A percentile compares a stretch with the other conserved stretches of the same genome.
phyloP scores from a whole-genome alignment of 2,888 invertebrate species.

The Deilephila elpenor region DNA sequence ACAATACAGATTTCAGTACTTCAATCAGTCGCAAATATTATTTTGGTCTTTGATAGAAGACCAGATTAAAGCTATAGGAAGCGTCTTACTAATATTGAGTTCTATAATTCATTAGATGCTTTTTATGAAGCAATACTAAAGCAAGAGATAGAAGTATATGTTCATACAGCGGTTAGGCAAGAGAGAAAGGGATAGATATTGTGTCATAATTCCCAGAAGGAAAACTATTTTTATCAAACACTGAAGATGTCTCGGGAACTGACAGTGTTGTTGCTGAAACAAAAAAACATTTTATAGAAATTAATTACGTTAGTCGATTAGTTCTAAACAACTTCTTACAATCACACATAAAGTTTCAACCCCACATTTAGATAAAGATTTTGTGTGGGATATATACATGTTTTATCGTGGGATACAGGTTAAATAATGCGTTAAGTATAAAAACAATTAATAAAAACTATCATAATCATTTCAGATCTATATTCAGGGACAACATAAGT shows the following conservation, averaged over 20 bases:
- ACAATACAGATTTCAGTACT: conserved; percentile 3
- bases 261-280: neutral
- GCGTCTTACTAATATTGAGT: neutral
- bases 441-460: too few relatives aligned
- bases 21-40: neutral
- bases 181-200: neutral
- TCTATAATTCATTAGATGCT: neutral
- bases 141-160: neutral
- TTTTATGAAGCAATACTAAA: neutral
- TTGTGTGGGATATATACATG: too few relatives aligned
- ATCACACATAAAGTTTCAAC: too few relatives aligned
- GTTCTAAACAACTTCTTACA: too few relatives aligned
- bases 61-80: neutral
- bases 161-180: conserved; percentile 5
- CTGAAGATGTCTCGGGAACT: conserved; percentile 7
- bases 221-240: conserved; percentile 23
- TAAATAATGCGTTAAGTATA: too few relatives aligned
- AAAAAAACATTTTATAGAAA: neutral
- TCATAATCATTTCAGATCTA: too few relatives aligned
- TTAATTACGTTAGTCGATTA: too few relatives aligned
- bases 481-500: too few relatives aligned
- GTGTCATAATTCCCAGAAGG: conserved; percentile 2
- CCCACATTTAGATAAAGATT: too few relatives aligned
- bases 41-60: neutral
- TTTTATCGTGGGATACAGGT: too few relatives aligned